Evolutionary conservation across 2,888 invertebrate species (phyloP), one percentile per base, ranked within the genome.

Genomic region (Ophonus ardosiacus): DNA sequence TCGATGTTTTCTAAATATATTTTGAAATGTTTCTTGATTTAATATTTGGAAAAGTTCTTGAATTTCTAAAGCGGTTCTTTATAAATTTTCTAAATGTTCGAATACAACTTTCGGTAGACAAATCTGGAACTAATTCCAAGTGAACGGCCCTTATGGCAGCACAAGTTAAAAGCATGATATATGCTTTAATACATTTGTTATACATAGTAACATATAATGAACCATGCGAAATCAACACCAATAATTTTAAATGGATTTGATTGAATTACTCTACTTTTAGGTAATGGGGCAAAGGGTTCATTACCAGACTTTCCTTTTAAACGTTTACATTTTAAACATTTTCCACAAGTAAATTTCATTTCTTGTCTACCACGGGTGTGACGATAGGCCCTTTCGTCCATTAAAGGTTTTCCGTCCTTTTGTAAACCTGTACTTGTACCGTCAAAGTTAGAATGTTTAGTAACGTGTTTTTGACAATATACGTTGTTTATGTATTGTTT

Each of bases 51-150:
- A 31, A 7, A 65, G 13, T 17, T 65, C 31, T 38, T 65, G 65
- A 5, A 65, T 65, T 65, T 65, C 65, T 65, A 15, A 17, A 5
- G 65, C 5, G 15, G 38, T 38, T 65, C 65, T 24, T 10, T 13
- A 65, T 65, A 65, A 65, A 65, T 65, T 17, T 65, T 10, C 40
- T 10, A 21, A 71, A 13, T 7, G 40, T 13, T 31, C 74, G 15
- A 6, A 71, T 8, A 31, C 74, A 43, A 38, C 51, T 71, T 31
- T 71, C 40, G 5, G 51, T 43, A 21, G 74, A 21, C n/a, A 78
- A 21, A 71, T 82, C 71, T 8, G 68, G 68, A 24, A 82, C 40
- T 15, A 82, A n/a, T 82, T 82, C 82, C n/a, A 82, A 51, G 15
- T 78, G 74, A 10, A 82, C 24, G 4, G 81, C 81, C 13, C 81